Evolutionary conservation across 2,797 vertebrate species (phyloP).

Genomic region (Hoplostethus mediterraneus): DNA sequence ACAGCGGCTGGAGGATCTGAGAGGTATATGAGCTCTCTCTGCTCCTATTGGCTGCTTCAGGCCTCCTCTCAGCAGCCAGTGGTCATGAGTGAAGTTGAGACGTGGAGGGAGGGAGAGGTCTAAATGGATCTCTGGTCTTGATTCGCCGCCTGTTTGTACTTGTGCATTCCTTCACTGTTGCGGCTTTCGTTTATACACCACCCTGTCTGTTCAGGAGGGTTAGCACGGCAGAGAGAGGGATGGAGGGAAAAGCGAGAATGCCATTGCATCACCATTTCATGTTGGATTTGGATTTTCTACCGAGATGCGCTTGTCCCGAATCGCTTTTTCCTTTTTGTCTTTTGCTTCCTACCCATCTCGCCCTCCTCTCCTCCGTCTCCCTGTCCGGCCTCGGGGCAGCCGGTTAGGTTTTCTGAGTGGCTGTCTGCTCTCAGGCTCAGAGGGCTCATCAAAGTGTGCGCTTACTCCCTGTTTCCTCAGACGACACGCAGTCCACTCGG

Average conservation of each 20-base stretch:
- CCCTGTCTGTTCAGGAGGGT: not conserved
- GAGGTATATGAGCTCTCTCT: constrained; percentile 43
- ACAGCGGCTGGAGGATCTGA: constrained; percentile 40
- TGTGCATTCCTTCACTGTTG: constrained; percentile 22
- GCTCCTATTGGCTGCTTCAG: constrained; percentile 54
- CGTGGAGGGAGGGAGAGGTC: constrained; percentile 20
- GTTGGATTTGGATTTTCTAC: constrained; percentile 19
- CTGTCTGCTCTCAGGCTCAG: constrained; percentile 72
- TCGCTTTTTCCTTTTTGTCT: constrained; percentile 4
- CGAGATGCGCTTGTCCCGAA: not conserved
- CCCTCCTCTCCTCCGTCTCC: not conserved
- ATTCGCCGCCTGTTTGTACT: constrained; percentile 17
- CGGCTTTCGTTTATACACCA: constrained; percentile 21
- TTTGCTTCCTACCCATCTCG: not conserved
- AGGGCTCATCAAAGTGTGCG: constrained; percentile 69
- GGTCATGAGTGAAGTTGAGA: constrained; percentile 56
- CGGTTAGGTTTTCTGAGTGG: constrained; percentile 64
- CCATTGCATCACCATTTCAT: constrained; percentile 6
- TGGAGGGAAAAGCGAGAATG: constrained; percentile 10
- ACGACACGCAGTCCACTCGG: constrained; percentile 47
- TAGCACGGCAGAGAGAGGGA: not conserved
- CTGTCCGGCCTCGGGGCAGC: constrained; percentile 47
- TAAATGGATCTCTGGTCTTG: constrained; percentile 55
- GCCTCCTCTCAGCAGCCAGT: constrained; percentile 35
- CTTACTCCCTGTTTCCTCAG: constrained; percentile 40